Percentiles rank a stretch among this genome's conserved stretches.
Evolutionary conservation across 2,113 vertebrate genomes (phyloP).

Genomic region (Atlantisia rogersi): DNA sequence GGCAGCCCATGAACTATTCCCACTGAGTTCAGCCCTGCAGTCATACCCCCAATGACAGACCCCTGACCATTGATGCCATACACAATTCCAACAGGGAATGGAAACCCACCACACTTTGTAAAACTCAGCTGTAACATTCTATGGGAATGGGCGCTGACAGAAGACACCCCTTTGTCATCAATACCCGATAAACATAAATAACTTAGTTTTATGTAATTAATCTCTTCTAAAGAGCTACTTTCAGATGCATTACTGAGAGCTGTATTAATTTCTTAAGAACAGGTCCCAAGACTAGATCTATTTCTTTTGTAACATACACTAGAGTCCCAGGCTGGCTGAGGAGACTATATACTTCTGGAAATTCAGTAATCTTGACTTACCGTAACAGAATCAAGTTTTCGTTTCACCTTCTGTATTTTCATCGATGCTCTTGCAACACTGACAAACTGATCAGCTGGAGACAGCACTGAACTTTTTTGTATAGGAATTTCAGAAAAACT

Average conservation of each 20-base stretch:
- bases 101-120: background rate
- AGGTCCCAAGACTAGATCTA: background rate
- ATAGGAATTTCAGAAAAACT: constrained; percentile 64
- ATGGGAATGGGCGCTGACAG: background rate
- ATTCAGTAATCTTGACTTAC: constrained; percentile 73
- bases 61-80: background rate
- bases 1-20: background rate
- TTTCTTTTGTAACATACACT: background rate
- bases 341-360: background rate
- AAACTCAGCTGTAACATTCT: background rate
- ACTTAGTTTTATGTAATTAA: background rate
- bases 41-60: fast-evolving
- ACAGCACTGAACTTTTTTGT: constrained; percentile 66
- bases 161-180: background rate
- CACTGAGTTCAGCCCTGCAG: background rate
- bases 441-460: constrained; percentile 77
- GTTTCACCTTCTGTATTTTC: constrained; percentile 89
- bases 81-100: background rate
- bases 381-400: constrained; percentile 89
- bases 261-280: background rate
- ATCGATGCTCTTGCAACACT: constrained; percentile 79
- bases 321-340: background rate
- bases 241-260: background rate
- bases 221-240: background rate
- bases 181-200: background rate